Percentiles rank a stretch among this genome's conserved stretches.
Evolutionary conservation across 1,140 invertebrate genomes (phyloP).

Genomic region (Paraescarpia echinospica): DNA sequence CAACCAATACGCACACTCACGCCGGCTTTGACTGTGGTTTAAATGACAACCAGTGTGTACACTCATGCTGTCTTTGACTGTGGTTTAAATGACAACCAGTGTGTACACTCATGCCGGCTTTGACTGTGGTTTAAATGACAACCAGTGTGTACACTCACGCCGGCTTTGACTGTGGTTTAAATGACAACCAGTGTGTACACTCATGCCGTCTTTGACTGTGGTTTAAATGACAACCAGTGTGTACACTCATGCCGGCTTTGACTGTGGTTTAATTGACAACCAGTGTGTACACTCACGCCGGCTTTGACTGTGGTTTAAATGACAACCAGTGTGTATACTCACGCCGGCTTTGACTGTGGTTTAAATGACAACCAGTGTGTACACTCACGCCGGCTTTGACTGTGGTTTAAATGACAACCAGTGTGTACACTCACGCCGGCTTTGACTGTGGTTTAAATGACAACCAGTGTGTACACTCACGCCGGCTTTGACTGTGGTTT

Average conservation of each 20-base stretch:
- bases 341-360: not conserved
- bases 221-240: conserved; percentile 81
- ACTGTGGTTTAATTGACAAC: conserved; percentile 71
- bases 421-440: conserved; percentile 64
- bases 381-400: conserved; percentile 38
- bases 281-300: conserved; percentile 71
- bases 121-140: conserved; percentile 67
- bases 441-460: conserved; percentile 65
- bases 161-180: conserved; percentile 56
- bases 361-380: conserved; percentile 83
- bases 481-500: conserved; percentile 46
- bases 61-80: not conserved
- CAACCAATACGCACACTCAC: no score
- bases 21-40: conserved; percentile 46
- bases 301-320: conserved; percentile 62
- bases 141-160: conserved; percentile 75
- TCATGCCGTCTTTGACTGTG: not conserved
- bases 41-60: conserved; percentile 81
- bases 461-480: conserved; percentile 78
- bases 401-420: conserved; percentile 76
- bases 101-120: conserved; percentile 60
- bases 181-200: conserved; percentile 82
- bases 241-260: conserved; percentile 49
- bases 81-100: conserved; percentile 80
- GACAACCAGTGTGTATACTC: conserved; percentile 82